These are phyloP conservation scores for Oxycera nigricornis DNA, from an alignment of 2,888 invertebrate genomes.

Conservation along the genomic window DNA sequence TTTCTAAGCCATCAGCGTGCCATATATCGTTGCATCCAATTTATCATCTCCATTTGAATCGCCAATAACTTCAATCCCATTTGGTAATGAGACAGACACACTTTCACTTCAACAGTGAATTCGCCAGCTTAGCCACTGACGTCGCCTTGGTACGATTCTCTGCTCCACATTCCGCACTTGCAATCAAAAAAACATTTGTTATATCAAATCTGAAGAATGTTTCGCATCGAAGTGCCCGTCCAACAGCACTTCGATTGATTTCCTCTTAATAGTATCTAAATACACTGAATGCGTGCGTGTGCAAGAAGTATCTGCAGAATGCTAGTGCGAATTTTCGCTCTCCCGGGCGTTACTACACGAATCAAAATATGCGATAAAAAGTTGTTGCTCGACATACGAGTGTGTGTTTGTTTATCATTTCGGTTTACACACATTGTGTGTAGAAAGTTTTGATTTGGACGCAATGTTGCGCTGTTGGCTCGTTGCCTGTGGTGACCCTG, in stretches of 20 bases:
- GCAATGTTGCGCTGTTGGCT: not conserved
- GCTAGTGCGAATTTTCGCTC: not conserved
- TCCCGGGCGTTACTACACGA: not conserved
- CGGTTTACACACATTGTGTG: not conserved
- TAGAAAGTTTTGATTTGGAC: conserved; percentile 2
- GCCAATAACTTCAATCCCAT: not conserved
- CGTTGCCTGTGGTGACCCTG: conserved; percentile 1
- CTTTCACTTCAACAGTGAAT: not conserved
- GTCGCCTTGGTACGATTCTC: not conserved
- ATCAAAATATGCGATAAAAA: not conserved
- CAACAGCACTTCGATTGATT: not conserved
- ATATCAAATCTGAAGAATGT: not conserved
- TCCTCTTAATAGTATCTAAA: not conserved
- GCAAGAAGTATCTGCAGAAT: not conserved
- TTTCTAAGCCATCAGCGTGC: not conserved
- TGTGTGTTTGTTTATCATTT: conserved; percentile 10
- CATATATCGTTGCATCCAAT: not conserved
- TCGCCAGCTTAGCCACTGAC: not conserved
- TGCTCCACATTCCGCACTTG: conserved; percentile 4
- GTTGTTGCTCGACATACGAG: not conserved
- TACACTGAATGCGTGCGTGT: not conserved
- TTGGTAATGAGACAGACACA: conserved; percentile 7
- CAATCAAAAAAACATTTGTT: not conserved
- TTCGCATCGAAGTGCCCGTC: not conserved
- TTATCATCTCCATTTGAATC: not conserved